A percentile compares a stretch with the other conserved stretches of the same genome.
These are phyloP conservation scores for Python bivittatus DNA, from an alignment of 2,113 vertebrate species.

Conservation along the genomic window DNA sequence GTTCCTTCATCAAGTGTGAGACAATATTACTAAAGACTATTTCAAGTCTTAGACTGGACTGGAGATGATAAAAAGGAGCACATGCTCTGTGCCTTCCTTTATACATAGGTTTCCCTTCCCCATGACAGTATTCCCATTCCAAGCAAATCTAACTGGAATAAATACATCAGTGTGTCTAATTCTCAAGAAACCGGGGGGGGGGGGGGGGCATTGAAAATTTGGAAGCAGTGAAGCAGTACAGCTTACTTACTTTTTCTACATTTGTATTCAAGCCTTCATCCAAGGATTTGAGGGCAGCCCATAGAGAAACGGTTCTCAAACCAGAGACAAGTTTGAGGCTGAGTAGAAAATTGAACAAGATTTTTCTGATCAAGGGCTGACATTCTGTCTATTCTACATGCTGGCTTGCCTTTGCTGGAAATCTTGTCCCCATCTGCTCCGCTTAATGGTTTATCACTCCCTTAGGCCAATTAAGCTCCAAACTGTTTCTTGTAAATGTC, in stretches of 20 bases:
- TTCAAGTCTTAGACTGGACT: neutral
- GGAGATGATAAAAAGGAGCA: neutral
- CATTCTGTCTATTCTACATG: neutral
- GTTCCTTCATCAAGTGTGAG: neutral
- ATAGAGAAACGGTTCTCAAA: neutral
- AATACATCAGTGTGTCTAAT: neutral
- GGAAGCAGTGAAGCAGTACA: neutral
- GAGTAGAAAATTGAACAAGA: neutral
- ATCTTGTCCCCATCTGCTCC: neutral
- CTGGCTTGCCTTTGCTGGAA: neutral
- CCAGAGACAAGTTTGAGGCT: neutral
- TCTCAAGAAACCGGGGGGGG: neutral
- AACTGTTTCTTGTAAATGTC: neutral
- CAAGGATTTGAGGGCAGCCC: neutral
- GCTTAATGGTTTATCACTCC: neutral
- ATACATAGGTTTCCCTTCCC: neutral
- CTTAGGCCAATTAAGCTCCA: neutral
- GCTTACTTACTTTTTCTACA: neutral
- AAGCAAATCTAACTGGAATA: neutral
- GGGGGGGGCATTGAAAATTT: neutral
- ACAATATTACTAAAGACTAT: neutral
- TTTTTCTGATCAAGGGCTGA: neutral
- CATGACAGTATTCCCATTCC: neutral
- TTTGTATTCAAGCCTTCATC: neutral
- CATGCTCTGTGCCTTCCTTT: neutral